Evolutionary conservation across 1,140 invertebrate genomes (phyloP).

Genomic region (Samia ricini): DNA sequence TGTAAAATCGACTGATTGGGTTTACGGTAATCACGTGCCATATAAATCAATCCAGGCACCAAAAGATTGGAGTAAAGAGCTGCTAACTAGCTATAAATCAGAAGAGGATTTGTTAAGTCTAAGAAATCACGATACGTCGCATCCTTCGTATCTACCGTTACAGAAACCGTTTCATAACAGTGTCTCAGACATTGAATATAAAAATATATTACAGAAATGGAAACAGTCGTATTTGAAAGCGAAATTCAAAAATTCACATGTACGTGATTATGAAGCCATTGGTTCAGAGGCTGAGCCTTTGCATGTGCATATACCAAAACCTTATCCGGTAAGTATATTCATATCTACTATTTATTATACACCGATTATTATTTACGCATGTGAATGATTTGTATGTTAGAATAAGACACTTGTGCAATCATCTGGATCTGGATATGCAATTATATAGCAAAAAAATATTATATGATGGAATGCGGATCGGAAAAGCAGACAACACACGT

Average conservation of each 20-base stretch:
- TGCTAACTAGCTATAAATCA: conserved; percentile 50
- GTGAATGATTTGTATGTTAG: background rate
- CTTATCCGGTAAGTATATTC: conserved; percentile 61
- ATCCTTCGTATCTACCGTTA: conserved; percentile 50
- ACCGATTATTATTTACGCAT: background rate
- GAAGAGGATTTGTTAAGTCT: conserved; percentile 67
- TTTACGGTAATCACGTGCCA: conserved; percentile 31
- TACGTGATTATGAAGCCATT: conserved; percentile 53
- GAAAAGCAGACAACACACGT: conserved; percentile 49
- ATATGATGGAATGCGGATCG: conserved; percentile 68
- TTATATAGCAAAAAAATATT: conserved; percentile 51
- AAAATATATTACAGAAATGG: conserved; percentile 63
- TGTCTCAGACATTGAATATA: conserved; percentile 48
- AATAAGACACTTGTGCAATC: conserved; percentile 1
- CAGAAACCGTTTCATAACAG: conserved; percentile 39
- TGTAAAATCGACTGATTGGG: conserved; percentile 37
- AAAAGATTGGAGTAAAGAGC: conserved; percentile 53
- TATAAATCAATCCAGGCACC: conserved; percentile 36
- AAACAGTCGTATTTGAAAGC: conserved; percentile 58
- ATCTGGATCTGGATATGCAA: conserved; percentile 31
- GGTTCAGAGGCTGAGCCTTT: conserved; percentile 54
- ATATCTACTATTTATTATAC: conserved; percentile 1
- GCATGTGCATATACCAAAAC: conserved; percentile 58
- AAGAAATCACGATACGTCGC: conserved; percentile 60
- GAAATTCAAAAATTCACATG: conserved; percentile 49